Evolutionary conservation across 2,888 invertebrate genomes (phyloP), one percentile per base, ranked within the genome.

Genomic region (Caprella mutica): DNA sequence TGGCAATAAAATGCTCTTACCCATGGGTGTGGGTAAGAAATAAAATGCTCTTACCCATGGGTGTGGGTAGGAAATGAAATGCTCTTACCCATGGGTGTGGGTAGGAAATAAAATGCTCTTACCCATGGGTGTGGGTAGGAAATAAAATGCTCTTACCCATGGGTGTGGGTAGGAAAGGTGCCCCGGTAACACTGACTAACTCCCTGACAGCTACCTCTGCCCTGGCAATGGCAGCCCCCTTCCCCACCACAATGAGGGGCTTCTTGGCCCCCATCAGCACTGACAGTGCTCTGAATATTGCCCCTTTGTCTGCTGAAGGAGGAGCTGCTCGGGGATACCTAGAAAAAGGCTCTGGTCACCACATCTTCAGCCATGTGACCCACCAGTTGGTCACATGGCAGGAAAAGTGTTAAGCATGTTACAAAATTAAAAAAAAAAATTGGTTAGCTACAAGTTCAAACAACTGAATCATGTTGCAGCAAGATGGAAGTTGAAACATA

Each of bases 91-190:
- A n/a, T n/a, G n/a, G n/a, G n/a, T n/a, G n/a, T n/a, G n/a, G n/a
- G n/a, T n/a, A n/a, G n/a, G n/a, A n/a, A n/a, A n/a, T n/a, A n/a
- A n/a, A n/a, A n/a, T n/a, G n/a, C n/a, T n/a, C n/a, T n/a, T n/a
- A n/a, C n/a, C n/a, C n/a, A n/a, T n/a, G n/a, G n/a, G n/a, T n/a
- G n/a, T n/a, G n/a, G n/a, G n/a, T n/a, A n/a, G n/a, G n/a, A 35
- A 69, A 35, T 35, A 35, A 12, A 2, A 77, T 74, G 6, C 79
- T 79, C 71, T 80, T 79, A 71, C 84, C 96, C 92, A 96, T 96
- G 9, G 96, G 96, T 3, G 92, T 93, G 0, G 93, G 87, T 66
- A 96, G 75, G 75, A 93, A 93, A 0, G 94, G 96, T 42, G 96
- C 71, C 65, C 83, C 81, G 2, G 84, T 83, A 19, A 75, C 74